phyloP scores from a whole-genome alignment of 2,113 vertebrate species.

The Macaca nemestrina region DNA sequence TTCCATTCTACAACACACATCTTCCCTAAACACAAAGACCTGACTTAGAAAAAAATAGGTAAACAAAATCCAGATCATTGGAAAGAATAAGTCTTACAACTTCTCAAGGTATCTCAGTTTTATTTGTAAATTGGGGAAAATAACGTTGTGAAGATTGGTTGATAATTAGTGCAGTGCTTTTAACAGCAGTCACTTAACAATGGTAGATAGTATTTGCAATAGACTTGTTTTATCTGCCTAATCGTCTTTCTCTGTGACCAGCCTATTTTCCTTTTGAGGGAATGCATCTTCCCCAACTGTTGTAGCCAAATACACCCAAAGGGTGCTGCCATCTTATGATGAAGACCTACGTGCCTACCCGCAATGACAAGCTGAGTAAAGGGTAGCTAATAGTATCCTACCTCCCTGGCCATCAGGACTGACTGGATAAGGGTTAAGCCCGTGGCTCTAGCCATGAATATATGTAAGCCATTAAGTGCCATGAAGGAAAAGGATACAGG shows the following conservation, averaged over 20 bases:
- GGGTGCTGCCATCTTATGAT: neutral
- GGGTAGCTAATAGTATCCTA: neutral
- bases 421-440: neutral
- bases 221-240: neutral
- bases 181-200: neutral
- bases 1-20: neutral
- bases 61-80: neutral
- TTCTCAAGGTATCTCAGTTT: neutral
- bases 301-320: neutral
- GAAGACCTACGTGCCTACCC: neutral
- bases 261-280: neutral
- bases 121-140: neutral
- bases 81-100: neutral
- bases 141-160: neutral
- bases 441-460: neutral
- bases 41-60: neutral
- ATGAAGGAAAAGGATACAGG: neutral
- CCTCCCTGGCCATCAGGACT: neutral
- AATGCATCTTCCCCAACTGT: neutral
- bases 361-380: neutral
- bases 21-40: neutral
- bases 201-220: neutral
- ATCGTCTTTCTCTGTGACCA: neutral
- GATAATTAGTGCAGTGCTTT: neutral
- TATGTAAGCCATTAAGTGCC: neutral